Base-by-base conservation (phyloP, 2,113 vertebrate genomes). In the Diphyllodes magnificus region DNA sequence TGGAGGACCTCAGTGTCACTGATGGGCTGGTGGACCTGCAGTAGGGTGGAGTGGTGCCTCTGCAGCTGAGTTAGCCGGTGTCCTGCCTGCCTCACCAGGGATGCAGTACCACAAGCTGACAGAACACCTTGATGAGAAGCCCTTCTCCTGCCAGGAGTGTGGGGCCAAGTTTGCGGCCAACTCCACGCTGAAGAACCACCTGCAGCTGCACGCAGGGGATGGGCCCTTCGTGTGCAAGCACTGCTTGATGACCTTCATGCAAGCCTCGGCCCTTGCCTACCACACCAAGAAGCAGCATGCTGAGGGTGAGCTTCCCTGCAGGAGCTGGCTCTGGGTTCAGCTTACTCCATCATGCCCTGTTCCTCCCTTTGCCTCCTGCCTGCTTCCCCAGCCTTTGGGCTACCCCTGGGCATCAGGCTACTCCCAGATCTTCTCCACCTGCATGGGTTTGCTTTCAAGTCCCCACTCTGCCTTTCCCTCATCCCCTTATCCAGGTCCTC, bases 221-320 rank as follows among this genome's bases (percentile, higher is more conserved):
- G 97, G 98, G 39, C 99, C 98, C 1, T 99, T 98, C 96, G 75
- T 77, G 86, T 99, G 99, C 97, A 98, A 98, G 93, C 98, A 98
- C 96, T 99, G 99, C 30, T 98, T 98, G 85, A 98, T 98, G 98
- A 98, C 98, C 88, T 99, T 99, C 93, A 97, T 98, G 4, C 99
- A 99, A 93, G 98, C 99, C 8, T 99, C 98, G 0, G 98, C 98
- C 5, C 98, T 99, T 1, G 98, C 99, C 30, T 99, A 99, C 90
- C 99, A 99, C 98, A 98, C 98, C 93, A 99, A 99, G 97, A 99
- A 98, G 98, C 98, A 99, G 92, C 99, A 99, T 8, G 98, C 98
- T 0, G 99, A 99, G 95, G 99, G 99, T 99, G 94, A 83, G 69
- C 50, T 16, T 2, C 13, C 50, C n/a, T 23, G 1, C 3, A 3